Percentiles rank a stretch among this genome's conserved stretches.
Evolutionary conservation across 1,140 invertebrate species (phyloP).

Genomic region (Ectropis grisescens): DNA sequence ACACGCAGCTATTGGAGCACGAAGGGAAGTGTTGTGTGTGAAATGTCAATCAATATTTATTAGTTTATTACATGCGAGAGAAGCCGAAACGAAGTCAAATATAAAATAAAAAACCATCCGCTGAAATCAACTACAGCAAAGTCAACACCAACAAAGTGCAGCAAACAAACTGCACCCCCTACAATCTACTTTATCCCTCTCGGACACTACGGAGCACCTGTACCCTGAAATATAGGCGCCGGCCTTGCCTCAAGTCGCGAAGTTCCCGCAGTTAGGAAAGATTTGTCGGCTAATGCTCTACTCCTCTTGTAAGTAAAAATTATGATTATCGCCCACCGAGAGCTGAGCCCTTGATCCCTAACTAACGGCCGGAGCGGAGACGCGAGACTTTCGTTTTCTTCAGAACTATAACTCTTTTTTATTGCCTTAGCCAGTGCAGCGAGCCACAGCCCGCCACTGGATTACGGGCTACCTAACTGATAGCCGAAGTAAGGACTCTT

Average conservation of each 20-base stretch:
- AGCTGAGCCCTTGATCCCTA: conserved; percentile 63
- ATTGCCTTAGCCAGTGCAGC: conserved; percentile 51
- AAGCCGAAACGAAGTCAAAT: no score
- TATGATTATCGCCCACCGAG: conserved; percentile 64
- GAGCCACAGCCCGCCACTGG: conserved; percentile 43
- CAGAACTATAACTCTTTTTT: conserved; percentile 69
- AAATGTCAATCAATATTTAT: no score
- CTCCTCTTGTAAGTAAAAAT: conserved; percentile 67
- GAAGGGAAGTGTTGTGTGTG: no score
- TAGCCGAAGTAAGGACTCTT: conserved; percentile 25
- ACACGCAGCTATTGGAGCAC: no score
- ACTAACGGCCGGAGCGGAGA: conserved; percentile 52
- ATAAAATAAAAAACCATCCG: no score
- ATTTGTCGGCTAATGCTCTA: conserved; percentile 60
- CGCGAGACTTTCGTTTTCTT: conserved; percentile 62
- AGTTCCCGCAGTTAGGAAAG: conserved; percentile 61
- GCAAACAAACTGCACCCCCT: no score
- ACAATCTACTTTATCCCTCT: no score
- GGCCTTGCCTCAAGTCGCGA: conserved; percentile 47
- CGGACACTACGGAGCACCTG: conserved; percentile 8
- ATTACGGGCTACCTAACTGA: conserved; percentile 54
- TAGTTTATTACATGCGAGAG: no score
- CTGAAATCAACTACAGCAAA: no score
- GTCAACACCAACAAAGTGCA: no score
- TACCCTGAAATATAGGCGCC: conserved; percentile 19